These are phyloP conservation scores for Chelonia mydas DNA, from an alignment of 2,797 vertebrate species.

Conservation along the genomic window DNA sequence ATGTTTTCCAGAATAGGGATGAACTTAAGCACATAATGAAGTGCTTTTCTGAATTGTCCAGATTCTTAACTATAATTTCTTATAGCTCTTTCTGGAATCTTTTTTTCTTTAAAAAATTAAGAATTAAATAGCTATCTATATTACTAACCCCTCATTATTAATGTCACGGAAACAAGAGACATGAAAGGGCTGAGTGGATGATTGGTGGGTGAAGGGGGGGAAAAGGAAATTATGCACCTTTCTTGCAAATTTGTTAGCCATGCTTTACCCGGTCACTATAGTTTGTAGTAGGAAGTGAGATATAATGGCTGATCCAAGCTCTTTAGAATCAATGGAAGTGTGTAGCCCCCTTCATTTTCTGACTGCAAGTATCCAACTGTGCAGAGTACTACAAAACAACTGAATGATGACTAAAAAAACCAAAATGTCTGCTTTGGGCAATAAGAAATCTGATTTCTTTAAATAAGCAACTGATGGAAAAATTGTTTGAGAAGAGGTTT, in stretches of 20 bases:
- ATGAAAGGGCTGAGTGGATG: background rate
- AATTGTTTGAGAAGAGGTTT: accelerated
- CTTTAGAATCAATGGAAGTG: background rate
- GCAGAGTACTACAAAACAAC: background rate
- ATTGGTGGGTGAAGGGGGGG: background rate
- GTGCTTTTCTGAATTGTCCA: background rate
- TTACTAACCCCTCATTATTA: background rate
- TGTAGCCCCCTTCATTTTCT: background rate
- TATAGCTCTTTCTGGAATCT: accelerated
- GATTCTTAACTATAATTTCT: accelerated
- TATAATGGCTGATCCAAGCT: background rate
- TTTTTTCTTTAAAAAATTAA: background rate
- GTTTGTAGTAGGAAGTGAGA: background rate
- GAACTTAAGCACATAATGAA: accelerated
- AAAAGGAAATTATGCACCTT: accelerated
- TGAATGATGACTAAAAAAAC: background rate
- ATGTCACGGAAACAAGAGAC: accelerated
- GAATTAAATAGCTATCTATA: background rate
- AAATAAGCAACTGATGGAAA: background rate
- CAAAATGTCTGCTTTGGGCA: background rate
- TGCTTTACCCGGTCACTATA: background rate
- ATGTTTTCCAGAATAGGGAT: background rate
- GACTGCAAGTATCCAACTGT: background rate
- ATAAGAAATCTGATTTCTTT: background rate
- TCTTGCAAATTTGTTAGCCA: accelerated